phyloP scores from a whole-genome alignment of 1,140 invertebrate genomes.

The Sitophilus oryzae region DNA sequence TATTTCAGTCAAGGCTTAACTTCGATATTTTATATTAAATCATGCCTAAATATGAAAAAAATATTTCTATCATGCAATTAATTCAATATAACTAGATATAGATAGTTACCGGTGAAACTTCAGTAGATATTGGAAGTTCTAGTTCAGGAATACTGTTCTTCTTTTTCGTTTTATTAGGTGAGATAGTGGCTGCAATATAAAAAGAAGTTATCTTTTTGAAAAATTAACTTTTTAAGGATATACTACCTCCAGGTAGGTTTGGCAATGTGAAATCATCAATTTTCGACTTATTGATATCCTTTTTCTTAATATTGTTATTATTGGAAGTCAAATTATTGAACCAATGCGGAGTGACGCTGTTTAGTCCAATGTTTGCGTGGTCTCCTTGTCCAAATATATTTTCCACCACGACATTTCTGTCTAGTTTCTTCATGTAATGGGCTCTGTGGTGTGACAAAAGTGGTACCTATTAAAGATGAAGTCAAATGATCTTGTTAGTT shows the following conservation, averaged over 20 bases:
- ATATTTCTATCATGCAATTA: too few relatives aligned
- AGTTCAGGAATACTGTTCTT: conserved; percentile 38
- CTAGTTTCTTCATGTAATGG: conserved; percentile 37
- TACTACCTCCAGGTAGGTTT: conserved; percentile 48
- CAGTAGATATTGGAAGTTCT: conserved; percentile 26
- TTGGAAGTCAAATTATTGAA: conserved; percentile 18
- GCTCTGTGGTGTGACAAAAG: conserved; percentile 27
- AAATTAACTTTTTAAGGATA: conserved; percentile 6
- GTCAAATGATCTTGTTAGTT: too few relatives aligned
- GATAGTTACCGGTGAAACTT: conserved; percentile 40
- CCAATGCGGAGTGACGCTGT: conserved; percentile 18
- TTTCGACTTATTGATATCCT: conserved; percentile 28
- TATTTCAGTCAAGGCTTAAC: too few relatives aligned
- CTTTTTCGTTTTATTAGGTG: conserved; percentile 49
- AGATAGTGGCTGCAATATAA: conserved; percentile 45
- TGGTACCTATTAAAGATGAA: conserved; percentile 23
- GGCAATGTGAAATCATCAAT: conserved; percentile 47
- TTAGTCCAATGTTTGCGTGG: conserved; percentile 10
- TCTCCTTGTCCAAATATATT: conserved; percentile 27
- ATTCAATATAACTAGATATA: too few relatives aligned
- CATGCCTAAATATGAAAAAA: too few relatives aligned
- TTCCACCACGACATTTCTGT: conserved; percentile 28
- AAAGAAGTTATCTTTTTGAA: conserved; percentile 9
- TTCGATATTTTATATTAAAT: too few relatives aligned
- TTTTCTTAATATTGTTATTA: conserved; percentile 15